Conservation (phyloP, 1,140 invertebrate genomes). For the Drosophila busckii region DNA sequence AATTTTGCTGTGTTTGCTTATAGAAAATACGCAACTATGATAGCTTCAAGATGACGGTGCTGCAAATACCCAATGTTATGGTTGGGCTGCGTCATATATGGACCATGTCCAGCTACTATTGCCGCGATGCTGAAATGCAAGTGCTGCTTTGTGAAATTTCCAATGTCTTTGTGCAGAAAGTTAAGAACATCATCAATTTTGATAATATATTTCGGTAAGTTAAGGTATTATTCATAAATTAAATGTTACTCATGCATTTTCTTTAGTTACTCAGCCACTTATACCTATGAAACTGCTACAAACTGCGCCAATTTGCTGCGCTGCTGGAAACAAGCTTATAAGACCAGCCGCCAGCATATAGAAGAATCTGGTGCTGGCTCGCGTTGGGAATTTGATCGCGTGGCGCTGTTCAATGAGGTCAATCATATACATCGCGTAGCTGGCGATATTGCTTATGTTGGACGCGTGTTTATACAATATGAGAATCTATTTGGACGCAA, state of each 20-base stretch:
- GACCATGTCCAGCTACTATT: slow-evolving; percentile 88
- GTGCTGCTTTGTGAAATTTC: slow-evolving; percentile 89
- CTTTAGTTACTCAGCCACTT: slow-evolving; percentile 80
- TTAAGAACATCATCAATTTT: slow-evolving; percentile 85
- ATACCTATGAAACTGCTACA: slow-evolving; percentile 80
- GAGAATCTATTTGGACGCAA: slow-evolving; percentile 93
- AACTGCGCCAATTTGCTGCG: slow-evolving; percentile 85
- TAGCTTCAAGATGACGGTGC: slow-evolving; percentile 85
- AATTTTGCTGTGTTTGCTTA: background rate
- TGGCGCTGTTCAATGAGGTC: slow-evolving; percentile 87
- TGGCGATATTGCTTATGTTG: slow-evolving; percentile 86
- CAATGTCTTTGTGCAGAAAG: slow-evolving; percentile 87
- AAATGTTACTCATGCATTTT: background rate
- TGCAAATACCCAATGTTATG: slow-evolving; percentile 88
- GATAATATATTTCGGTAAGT: slow-evolving; percentile 86
- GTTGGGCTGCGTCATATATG: slow-evolving; percentile 91
- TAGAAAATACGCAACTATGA: slow-evolving; percentile 87
- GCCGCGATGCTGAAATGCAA: slow-evolving; percentile 86
- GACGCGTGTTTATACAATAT: slow-evolving; percentile 89
- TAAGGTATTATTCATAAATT: background rate
- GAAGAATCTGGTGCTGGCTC: slow-evolving; percentile 89
- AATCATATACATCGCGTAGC: slow-evolving; percentile 91
- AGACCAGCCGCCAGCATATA: slow-evolving; percentile 87
- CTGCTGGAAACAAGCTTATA: slow-evolving; percentile 87
- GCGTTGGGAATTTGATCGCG: slow-evolving; percentile 94